Percentiles rank a stretch among this genome's conserved stretches.
Evolutionary conservation across 2,888 invertebrate species (phyloP).

Genomic region (Raillietiella orientalis): DNA sequence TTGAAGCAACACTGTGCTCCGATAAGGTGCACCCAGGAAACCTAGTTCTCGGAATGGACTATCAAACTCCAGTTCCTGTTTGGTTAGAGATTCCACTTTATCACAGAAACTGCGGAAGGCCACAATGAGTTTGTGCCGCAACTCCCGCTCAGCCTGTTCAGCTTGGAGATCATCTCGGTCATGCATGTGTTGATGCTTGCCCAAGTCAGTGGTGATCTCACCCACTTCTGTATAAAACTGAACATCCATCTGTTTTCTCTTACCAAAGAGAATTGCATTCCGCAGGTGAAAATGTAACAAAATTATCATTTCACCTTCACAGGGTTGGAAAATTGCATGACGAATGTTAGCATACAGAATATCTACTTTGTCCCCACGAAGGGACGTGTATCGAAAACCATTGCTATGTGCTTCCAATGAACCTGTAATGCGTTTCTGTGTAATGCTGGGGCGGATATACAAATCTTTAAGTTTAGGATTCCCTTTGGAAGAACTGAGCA

Average conservation of each 20-base stretch:
- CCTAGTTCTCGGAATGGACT: slow-evolving; percentile 93
- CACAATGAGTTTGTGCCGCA: slow-evolving; percentile 78
- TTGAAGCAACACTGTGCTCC: slow-evolving; percentile 78
- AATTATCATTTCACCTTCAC: slow-evolving; percentile 98
- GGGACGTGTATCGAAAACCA: slow-evolving; percentile 86
- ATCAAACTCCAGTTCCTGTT: slow-evolving; percentile 91
- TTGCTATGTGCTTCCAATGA: slow-evolving; percentile 81
- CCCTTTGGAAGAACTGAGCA: slow-evolving; percentile 76
- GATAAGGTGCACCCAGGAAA: slow-evolving; percentile 86
- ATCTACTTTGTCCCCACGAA: slow-evolving; percentile 97
- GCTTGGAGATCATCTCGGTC: slow-evolving; percentile 94
- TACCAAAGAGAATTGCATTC: slow-evolving; percentile 98
- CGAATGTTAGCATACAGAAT: slow-evolving; percentile 97
- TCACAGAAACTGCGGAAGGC: slow-evolving; percentile 97
- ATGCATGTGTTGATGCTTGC: slow-evolving; percentile 99
- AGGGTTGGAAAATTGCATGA: slow-evolving; percentile 96
- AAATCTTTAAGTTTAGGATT: slow-evolving; percentile 92
- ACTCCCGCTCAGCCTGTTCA: slow-evolving; percentile 88
- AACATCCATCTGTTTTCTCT: slow-evolving; percentile 94
- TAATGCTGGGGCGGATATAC: slow-evolving; percentile 95
- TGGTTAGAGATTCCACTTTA: slow-evolving; percentile 76
- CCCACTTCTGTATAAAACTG: slow-evolving; percentile 99
- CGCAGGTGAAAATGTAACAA: slow-evolving; percentile 91
- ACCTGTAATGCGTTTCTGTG: slow-evolving; percentile 71
- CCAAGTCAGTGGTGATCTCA: slow-evolving; percentile 95